Conservation (phyloP, 2,797 vertebrate genomes). For the Sebastes iracundus region DNA sequence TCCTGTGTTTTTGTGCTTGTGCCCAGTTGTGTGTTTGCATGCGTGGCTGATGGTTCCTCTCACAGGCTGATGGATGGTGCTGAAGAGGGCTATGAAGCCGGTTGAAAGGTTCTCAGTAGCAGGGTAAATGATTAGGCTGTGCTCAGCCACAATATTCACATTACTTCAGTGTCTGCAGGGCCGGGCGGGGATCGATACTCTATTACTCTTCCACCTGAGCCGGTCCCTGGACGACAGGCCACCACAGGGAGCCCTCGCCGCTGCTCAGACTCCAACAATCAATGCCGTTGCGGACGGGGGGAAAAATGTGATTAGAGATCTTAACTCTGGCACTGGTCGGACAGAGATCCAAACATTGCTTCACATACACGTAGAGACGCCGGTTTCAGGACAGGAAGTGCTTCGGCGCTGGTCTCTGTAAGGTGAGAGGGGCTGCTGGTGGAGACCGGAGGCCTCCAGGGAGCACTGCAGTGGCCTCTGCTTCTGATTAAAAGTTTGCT, state of each 20-base stretch:
- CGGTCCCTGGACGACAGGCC: slow-evolving; percentile 26
- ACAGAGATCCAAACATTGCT: slow-evolving; percentile 1
- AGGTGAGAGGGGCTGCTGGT: slow-evolving; percentile 20
- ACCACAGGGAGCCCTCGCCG: slow-evolving; percentile 41
- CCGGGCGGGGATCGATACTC: slow-evolving; percentile 63
- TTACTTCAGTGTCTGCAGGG: slow-evolving; percentile 66
- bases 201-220: slow-evolving; percentile 68
- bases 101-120: slow-evolving; percentile 55
- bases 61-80: slow-evolving; percentile 41
- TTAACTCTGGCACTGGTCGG: slow-evolving; percentile 40
- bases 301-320: slow-evolving; percentile 49
- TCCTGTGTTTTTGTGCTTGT: not conserved
- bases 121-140: slow-evolving; percentile 59
- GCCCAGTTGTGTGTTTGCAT: not conserved
- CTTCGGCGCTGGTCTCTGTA: slow-evolving; percentile 3
- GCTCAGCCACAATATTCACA: slow-evolving; percentile 69
- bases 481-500: slow-evolving; percentile 67
- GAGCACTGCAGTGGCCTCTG: slow-evolving; percentile 59
- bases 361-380: not conserved
- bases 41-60: slow-evolving; percentile 4
- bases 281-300: slow-evolving; percentile 38
- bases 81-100: slow-evolving; percentile 15
- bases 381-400: not conserved
- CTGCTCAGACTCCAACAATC: slow-evolving; percentile 52
- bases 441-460: slow-evolving; percentile 24